Conservation (phyloP, 1,140 invertebrate species). For the Panagrolaimus sp. region DNA sequence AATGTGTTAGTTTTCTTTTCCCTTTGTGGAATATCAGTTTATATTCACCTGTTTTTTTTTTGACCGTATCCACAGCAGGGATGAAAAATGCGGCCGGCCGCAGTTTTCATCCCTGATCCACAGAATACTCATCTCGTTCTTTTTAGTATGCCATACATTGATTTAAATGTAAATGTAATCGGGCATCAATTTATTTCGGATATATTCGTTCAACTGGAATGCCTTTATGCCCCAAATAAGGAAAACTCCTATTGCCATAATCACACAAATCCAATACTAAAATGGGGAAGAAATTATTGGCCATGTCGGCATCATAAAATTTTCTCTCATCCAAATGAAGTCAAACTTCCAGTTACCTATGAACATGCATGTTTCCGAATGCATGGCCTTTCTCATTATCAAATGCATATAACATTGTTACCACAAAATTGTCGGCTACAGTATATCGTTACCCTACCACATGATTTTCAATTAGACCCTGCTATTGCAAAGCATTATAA, state of each 20-base stretch:
- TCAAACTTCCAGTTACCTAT: conserved; percentile 26
- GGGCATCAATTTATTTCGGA: conserved; percentile 19
- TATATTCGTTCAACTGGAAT: conserved; percentile 41
- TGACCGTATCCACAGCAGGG: too few species aligned
- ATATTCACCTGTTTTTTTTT: too few species aligned
- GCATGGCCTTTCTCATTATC: conserved; percentile 45
- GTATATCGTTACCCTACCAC: conserved; percentile 34
- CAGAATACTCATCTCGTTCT: too few species aligned
- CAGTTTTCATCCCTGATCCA: too few species aligned
- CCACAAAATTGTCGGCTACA: conserved; percentile 40
- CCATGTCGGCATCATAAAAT: conserved; percentile 27
- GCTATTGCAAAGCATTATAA: conserved; percentile 26
- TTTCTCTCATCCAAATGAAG: neutral
- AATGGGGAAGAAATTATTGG: conserved; percentile 1
- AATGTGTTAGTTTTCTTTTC: conserved; percentile 26
- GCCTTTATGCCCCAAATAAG: conserved; percentile 40
- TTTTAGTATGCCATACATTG: conserved; percentile 45
- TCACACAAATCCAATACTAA: conserved; percentile 8
- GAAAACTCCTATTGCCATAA: conserved; percentile 50
- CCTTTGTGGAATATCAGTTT: too few species aligned
- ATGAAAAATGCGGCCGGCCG: too few species aligned
- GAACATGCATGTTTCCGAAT: conserved; percentile 46
- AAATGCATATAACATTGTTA: conserved; percentile 40
- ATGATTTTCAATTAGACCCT: conserved; percentile 36
- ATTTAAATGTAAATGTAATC: conserved; percentile 39